phyloP scores from a whole-genome alignment of 1,140 invertebrate genomes.

The Cepaea nemoralis region DNA sequence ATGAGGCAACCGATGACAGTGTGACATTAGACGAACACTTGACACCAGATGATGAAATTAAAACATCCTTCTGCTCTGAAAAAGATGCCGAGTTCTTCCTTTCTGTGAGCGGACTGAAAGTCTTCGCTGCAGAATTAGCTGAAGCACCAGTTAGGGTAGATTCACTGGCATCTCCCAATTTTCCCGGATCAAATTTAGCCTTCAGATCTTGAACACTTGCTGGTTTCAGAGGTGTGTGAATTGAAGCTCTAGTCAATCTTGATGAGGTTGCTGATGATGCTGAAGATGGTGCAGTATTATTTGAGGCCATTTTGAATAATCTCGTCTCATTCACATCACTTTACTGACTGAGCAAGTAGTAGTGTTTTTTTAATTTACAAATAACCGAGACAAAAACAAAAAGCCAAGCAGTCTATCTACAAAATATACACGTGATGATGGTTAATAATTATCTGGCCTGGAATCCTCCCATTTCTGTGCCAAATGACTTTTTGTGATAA shows the following conservation, averaged over 20 bases:
- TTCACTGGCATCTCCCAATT: not conserved
- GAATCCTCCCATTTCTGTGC: not conserved
- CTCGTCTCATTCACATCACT: not conserved
- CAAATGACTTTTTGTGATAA: not conserved
- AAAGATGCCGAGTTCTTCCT: not conserved
- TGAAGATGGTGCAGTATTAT: constrained; percentile 3
- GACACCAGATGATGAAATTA: not conserved
- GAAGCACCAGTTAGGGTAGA: not conserved
- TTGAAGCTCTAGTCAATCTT: constrained; percentile 19
- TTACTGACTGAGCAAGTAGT: not conserved
- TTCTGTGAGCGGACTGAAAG: constrained; percentile 13
- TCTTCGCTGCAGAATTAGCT: not conserved
- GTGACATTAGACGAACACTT: constrained; percentile 19
- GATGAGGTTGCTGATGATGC: constrained; percentile 2
- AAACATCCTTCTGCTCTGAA: not conserved
- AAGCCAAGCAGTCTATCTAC: not conserved
- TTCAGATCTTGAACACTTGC: constrained; percentile 49
- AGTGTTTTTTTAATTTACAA: no score
- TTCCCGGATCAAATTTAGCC: constrained; percentile 45
- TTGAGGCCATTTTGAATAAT: not conserved
- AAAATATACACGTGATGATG: not conserved
- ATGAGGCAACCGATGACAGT: constrained; percentile 27
- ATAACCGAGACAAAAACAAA: no score
- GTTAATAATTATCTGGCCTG: not conserved
- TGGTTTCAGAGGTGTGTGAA: constrained; percentile 47